A percentile compares a stretch with the other conserved stretches of the same genome.
Conservation (phyloP, 2,888 invertebrate species). For the Steromphala cineraria region DNA sequence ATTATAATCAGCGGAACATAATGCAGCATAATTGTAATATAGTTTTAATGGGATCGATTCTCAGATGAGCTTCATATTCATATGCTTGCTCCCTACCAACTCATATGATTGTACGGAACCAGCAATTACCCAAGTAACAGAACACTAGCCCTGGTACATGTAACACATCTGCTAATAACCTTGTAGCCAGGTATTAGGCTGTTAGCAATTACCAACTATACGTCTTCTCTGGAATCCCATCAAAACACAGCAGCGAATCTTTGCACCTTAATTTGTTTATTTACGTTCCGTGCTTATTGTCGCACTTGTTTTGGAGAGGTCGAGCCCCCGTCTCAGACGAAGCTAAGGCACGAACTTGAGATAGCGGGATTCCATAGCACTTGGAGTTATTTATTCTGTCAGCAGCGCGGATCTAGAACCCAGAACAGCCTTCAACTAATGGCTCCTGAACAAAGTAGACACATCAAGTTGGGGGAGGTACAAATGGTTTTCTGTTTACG, state of each 20-base stretch:
- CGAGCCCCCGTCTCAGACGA: not conserved
- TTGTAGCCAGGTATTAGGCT: not conserved
- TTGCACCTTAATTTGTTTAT: conserved; percentile 20
- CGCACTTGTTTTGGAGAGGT: conserved; percentile 5
- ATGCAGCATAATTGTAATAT: too few relatives aligned
- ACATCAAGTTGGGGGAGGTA: not conserved
- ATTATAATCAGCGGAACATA: too few relatives aligned
- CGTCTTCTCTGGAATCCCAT: not conserved
- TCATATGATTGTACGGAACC: too few relatives aligned
- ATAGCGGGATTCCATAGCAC: not conserved
- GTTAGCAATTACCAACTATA: conserved; percentile 11
- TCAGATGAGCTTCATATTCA: too few relatives aligned
- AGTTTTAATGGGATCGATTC: too few relatives aligned
- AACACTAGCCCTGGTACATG: too few relatives aligned
- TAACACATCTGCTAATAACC: not conserved
- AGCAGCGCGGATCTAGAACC: not conserved
- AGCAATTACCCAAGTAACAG: too few relatives aligned
- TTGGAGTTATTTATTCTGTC: conserved; percentile 6
- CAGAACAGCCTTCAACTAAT: not conserved
- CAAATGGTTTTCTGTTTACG: conserved; percentile 12
- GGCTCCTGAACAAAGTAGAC: not conserved
- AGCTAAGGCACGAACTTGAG: not conserved
- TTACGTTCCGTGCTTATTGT: not conserved
- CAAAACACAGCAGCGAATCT: not conserved
- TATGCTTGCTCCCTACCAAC: too few relatives aligned